phyloP scores from a whole-genome alignment of 2,797 vertebrate genomes.

The Vipera ursinii region DNA sequence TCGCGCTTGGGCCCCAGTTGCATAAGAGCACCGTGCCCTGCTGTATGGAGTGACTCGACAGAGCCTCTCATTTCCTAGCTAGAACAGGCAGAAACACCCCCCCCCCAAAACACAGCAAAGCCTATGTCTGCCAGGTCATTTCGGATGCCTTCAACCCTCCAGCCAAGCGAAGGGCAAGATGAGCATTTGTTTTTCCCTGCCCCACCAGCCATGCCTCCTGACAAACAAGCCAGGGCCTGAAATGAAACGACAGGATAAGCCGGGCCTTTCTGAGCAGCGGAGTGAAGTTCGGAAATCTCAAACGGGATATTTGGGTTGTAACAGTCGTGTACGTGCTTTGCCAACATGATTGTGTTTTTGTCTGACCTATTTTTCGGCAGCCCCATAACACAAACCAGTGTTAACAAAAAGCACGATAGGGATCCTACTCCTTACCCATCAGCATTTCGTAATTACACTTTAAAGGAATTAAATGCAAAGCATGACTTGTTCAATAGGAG shows the following conservation, averaged over 20 bases:
- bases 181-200: accelerated
- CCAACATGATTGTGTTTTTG: neutral
- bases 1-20: conserved; percentile 43
- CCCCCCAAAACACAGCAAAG: neutral
- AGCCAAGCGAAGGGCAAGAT: conserved; percentile 11
- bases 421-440: neutral
- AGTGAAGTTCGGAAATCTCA: neutral
- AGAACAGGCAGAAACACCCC: neutral
- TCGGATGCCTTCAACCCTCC: neutral
- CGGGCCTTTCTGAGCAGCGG: neutral
- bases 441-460: neutral
- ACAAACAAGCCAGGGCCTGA: neutral
- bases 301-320: neutral
- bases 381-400: neutral
- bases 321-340: neutral
- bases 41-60: conserved; percentile 22
- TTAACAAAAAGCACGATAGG: neutral
- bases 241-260: neutral
- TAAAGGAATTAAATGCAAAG: neutral
- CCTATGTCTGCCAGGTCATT: neutral
- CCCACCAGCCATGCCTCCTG: too few relatives aligned
- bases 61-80: neutral
- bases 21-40: conserved; percentile 49
- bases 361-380: neutral
- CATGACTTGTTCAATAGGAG: neutral